These are phyloP conservation scores for Calameuta idolon DNA, from an alignment of 2,888 invertebrate genomes.

Conservation along the genomic window DNA sequence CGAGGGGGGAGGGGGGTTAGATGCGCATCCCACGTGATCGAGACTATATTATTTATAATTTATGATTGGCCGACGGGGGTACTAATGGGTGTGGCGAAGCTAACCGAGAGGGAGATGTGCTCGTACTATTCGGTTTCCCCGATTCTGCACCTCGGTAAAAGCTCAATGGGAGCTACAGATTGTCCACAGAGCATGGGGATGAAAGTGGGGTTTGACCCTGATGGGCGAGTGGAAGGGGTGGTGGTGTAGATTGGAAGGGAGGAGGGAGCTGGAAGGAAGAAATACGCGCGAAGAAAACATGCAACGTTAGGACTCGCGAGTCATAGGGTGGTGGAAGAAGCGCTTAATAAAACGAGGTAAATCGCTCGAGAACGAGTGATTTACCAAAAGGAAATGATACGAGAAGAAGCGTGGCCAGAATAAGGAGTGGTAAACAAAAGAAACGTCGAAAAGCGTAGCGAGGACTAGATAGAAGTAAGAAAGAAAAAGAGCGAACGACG, in stretches of 20 bases:
- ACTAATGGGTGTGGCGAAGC: slow-evolving; percentile 4
- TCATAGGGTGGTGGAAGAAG: neutral
- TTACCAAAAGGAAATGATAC: neutral
- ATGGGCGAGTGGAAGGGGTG: neutral
- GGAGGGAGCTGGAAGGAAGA: neutral
- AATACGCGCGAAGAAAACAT: neutral
- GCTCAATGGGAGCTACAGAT: neutral
- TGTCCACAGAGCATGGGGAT: neutral
- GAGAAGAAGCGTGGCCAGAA: neutral
- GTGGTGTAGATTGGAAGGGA: neutral
- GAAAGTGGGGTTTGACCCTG: neutral
- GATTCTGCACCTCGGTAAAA: neutral
- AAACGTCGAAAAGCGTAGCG: neutral
- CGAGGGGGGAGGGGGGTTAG: neutral
- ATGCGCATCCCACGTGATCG: neutral
- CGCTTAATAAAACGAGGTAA: neutral
- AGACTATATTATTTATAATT: slow-evolving; percentile 38
- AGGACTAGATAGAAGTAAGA: neutral
- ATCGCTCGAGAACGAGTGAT: neutral
- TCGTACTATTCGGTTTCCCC: neutral
- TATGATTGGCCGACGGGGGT: slow-evolving; percentile 30
- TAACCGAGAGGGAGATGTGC: neutral
- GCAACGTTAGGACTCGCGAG: neutral
- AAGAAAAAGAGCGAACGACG: neutral
- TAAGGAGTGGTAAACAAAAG: neutral